A percentile compares a stretch with the other conserved stretches of the same genome.
Conservation (phyloP, 92 coral and sea anemone genomes). For the Palythoa grandiflora region DNA sequence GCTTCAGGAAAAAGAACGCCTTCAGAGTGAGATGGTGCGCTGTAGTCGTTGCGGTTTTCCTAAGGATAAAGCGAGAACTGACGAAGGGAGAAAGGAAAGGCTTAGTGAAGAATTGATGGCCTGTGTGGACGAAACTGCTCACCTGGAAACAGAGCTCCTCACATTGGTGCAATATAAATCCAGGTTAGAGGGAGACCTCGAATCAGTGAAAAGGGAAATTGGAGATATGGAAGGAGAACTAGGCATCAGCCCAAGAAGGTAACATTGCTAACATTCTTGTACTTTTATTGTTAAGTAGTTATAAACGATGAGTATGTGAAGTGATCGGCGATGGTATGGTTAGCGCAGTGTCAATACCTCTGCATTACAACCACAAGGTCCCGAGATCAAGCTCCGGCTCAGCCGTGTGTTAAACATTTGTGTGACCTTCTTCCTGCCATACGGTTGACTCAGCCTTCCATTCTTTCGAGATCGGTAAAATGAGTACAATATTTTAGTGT, state of each 20-base stretch:
- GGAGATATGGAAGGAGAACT: slow-evolving; percentile 82
- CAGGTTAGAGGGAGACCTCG: slow-evolving; percentile 83
- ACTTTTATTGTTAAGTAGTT: not conserved
- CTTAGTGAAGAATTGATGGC: slow-evolving; percentile 80
- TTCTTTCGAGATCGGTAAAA: no score
- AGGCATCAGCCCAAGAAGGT: slow-evolving; percentile 46
- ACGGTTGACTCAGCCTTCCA: no score
- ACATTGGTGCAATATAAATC: slow-evolving; percentile 86
- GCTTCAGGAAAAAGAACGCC: slow-evolving; percentile 70
- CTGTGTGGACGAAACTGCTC: slow-evolving; percentile 86
- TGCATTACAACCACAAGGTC: no score
- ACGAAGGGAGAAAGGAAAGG: slow-evolving; percentile 60
- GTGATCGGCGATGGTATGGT: not conserved
- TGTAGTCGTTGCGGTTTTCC: slow-evolving; percentile 75
- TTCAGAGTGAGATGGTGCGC: slow-evolving; percentile 71
- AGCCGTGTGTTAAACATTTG: no score
- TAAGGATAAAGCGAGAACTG: slow-evolving; percentile 69
- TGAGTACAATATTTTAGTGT: no score
- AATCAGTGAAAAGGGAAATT: slow-evolving; percentile 74
- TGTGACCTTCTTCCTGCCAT: no score
- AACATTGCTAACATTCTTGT: not conserved
- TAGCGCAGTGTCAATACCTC: no score
- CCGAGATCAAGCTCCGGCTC: no score
- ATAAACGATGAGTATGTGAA: not conserved
- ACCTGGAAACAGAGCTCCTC: slow-evolving; percentile 82